phyloP scores from a whole-genome alignment of 2,888 invertebrate species.

The Polia nebulosa region DNA sequence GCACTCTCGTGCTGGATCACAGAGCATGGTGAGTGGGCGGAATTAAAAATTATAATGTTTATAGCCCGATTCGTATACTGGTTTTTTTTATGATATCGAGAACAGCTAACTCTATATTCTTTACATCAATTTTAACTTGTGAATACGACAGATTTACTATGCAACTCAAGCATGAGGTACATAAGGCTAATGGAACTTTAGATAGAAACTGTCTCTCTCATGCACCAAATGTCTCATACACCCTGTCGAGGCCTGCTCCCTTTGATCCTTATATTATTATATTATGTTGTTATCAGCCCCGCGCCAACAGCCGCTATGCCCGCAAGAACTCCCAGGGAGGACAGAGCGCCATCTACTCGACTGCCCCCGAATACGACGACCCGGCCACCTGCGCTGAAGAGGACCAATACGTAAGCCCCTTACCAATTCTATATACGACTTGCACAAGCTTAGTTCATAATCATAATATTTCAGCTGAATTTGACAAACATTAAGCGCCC shows the following conservation, averaged over 20 bases:
- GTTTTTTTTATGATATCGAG: neutral
- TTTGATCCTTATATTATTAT: neutral
- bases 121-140: no score
- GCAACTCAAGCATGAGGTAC: no score
- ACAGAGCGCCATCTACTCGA: constrained; percentile 95
- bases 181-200: no score
- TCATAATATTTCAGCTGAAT: neutral
- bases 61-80: neutral
- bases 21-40: constrained; percentile 94
- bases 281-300: constrained; percentile 83
- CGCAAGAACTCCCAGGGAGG: constrained; percentile 95
- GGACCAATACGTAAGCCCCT: constrained; percentile 94
- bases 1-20: constrained; percentile 96
- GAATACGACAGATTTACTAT: no score
- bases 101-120: neutral
- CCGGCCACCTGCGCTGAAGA: constrained; percentile 98
- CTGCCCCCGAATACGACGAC: constrained; percentile 97
- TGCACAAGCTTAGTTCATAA: neutral
- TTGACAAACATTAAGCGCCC: no score
- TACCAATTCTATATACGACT: neutral
- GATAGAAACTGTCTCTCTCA: no score
- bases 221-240: no score
- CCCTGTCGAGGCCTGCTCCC: no score
- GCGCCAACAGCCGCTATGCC: constrained; percentile 93
- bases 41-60: neutral